These are phyloP conservation scores for Pogonomyrmex californicus DNA, from an alignment of 1,140 invertebrate species.

Conservation along the genomic window DNA sequence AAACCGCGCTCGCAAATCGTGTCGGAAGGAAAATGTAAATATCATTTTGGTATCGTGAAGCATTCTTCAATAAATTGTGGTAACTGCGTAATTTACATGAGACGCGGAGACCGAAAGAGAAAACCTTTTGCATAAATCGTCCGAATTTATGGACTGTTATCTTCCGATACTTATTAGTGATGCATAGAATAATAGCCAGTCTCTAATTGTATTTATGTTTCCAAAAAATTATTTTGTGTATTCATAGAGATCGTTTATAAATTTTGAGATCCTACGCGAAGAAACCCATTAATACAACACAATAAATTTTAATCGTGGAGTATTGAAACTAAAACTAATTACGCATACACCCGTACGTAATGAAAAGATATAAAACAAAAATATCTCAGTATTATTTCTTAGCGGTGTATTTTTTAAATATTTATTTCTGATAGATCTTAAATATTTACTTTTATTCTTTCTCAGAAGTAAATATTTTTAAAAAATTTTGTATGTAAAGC, in stretches of 20 bases:
- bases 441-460: neutral
- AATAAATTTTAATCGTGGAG: conserved; percentile 17
- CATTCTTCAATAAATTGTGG: conserved; percentile 46
- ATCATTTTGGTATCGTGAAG: conserved; percentile 61
- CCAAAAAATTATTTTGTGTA: neutral
- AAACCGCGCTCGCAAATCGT: conserved; percentile 63
- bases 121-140: conserved; percentile 20
- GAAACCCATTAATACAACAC: neutral
- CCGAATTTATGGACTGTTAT: conserved; percentile 21
- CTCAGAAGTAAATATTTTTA: too few species aligned
- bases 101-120: neutral
- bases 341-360: neutral
- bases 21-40: conserved; percentile 56
- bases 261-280: neutral
- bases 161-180: conserved; percentile 13
- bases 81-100: conserved; percentile 23
- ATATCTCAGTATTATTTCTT: neutral
- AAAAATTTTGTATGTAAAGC: neutral
- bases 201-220: conserved; percentile 30
- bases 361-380: neutral
- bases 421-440: neutral
- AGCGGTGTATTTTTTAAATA: neutral
- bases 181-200: conserved; percentile 8
- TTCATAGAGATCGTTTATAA: conserved; percentile 27
- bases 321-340: neutral